Base-by-base conservation (phyloP, 2,888 invertebrate species). In the Celastrina argiolus region DNA sequence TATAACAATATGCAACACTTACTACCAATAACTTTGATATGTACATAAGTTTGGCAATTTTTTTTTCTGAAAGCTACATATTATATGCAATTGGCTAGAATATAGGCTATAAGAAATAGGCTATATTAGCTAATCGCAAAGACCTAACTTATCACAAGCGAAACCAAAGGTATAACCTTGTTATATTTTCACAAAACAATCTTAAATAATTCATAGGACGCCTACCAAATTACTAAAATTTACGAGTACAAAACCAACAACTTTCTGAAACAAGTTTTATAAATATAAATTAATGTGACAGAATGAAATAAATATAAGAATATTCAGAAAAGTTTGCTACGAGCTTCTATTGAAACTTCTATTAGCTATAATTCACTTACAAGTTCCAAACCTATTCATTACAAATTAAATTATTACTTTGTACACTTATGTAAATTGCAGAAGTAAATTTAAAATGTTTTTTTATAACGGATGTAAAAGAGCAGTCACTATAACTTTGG, bases 271-370 rank as follows among this genome's bases (percentile, higher is more conserved):
- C n/a, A 51, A 51, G 5, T 51, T 22, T 22, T 22, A 51, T 51
- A 51, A 51, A 51, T 51, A 51, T 26, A 26, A 14, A 51, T 51
- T 51, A 51, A 51, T 51, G 51, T 51, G 51, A 51, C 51, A 51
- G 51, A 51, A 51, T 26, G 51, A 51, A 51, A 51, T 51, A 51
- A 51, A 51, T 51, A 51, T 51, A 22, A 10, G 51, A 51, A 51
- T 45, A 45, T 2, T 45, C 8, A 4, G 22, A 12, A 5, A 51
- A 51, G 22, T 51, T 26, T 22, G 51, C 26, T 26, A 5, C 26
- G 26, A 51, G 14, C 22, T 51, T 51, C 22, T 51, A 51, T 51
- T 51, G 51, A 51, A 26, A 51, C 26, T 26, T 51, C 14, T 51
- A 51, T 51, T 26, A 14, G 26, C 12, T 5, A 51, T 51, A 51